Percentiles rank a stretch among this genome's conserved stretches.
phyloP scores from a whole-genome alignment of 2,113 vertebrate species.

The Oncorhynchus mykiss region DNA sequence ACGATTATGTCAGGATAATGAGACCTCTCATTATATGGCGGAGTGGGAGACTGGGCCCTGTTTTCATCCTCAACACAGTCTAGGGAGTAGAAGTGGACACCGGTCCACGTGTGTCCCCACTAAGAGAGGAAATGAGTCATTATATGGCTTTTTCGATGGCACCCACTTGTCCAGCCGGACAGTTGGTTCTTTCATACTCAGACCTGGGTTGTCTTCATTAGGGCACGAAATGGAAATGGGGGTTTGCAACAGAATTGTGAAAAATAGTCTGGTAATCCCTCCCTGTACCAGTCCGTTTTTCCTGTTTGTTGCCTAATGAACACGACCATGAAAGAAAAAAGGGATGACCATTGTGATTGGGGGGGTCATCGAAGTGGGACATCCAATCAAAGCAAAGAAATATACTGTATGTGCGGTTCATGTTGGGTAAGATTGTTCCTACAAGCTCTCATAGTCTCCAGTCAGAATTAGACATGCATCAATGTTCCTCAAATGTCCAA shows the following conservation, averaged over 20 bases:
- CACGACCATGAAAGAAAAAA: neutral
- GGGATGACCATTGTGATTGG: neutral
- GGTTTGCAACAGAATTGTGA: neutral
- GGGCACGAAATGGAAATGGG: slow-evolving; percentile 21
- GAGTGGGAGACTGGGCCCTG: slow-evolving; percentile 24
- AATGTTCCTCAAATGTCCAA: no score
- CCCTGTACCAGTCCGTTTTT: neutral
- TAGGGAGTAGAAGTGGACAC: slow-evolving; percentile 17
- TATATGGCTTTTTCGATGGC: slow-evolving; percentile 4
- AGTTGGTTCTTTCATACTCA: neutral
- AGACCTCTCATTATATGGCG: slow-evolving; percentile 62
- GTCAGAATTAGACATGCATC: no score
- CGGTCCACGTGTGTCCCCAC: slow-evolving; percentile 29
- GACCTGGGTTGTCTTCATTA: slow-evolving; percentile 23
- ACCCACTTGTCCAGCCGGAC: slow-evolving; percentile 5
- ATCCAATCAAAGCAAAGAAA: neutral
- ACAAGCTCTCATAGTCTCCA: no score
- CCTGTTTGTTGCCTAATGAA: neutral
- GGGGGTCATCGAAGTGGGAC: neutral
- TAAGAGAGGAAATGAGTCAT: slow-evolving; percentile 24
- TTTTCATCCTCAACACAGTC: slow-evolving; percentile 37
- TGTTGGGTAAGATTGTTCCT: no score
- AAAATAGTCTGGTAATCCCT: no score
- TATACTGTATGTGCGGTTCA: no score
- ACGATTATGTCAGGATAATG: slow-evolving; percentile 56